Evolutionary conservation across 2,113 vertebrate species (phyloP), one percentile per base, ranked within the genome.

Genomic region (Gambusia affinis): DNA sequence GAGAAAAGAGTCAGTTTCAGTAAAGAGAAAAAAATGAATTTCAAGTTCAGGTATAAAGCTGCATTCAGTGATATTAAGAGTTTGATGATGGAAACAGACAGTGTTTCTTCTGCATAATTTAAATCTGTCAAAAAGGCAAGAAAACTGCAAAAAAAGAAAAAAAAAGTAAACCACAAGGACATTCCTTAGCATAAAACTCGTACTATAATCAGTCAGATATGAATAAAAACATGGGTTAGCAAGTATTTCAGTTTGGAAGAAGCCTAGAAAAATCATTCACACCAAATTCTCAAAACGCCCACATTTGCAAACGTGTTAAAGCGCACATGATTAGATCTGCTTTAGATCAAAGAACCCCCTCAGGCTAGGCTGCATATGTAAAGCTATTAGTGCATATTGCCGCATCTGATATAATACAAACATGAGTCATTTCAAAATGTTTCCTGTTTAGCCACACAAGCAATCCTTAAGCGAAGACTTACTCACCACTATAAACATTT

Each of bases 401-500:
- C 29, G 28, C n/a, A 12, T 79, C 76, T 79, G 47, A 77, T 77
- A 83, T 75, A 83, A 67, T 85, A 24, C 51, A 91, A 92, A 86
- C 74, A 75, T 82, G 83, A 86, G 81, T 81, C 75, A 81, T 80
- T 72, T 73, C 47, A 51, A 70, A 75, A 87, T 88, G 85, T 91
- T 87, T 88, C 88, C 61, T 79, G 75, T 83, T 57, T 80, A 4
- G 22, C 80, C 70, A 24, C 64, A n/a, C 28, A 17, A 27, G 29
- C 44, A 68, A 79, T 62, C 72, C 88, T 83, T 57, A 57, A 61
- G 77, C 33, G 54, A 73, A 80, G 89, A 87, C 80, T 89, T 83
- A 85, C 86, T 85, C 88, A 89, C 85, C 83, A 89, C 82, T 17
- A 78, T 90, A 92, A 92, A 93, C 86, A 90, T 91, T 89, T 90